Conservation (phyloP, 2,888 invertebrate genomes). For the Volucella inflata region DNA sequence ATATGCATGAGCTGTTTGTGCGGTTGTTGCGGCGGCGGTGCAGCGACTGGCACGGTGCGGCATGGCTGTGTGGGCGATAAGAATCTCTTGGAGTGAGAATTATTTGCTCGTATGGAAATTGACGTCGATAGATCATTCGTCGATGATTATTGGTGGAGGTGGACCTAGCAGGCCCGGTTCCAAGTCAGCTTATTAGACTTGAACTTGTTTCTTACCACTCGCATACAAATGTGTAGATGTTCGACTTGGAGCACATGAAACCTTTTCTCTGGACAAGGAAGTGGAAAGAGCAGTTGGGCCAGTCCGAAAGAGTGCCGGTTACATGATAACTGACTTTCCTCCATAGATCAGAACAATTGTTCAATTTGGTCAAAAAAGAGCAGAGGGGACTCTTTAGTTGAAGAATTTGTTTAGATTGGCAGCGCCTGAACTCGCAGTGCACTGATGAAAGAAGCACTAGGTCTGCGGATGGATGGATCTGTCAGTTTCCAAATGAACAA, state of each 20-base stretch:
- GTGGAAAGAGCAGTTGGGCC: slow-evolving; percentile 2
- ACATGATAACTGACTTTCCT: slow-evolving; percentile 64
- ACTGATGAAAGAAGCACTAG: slow-evolving; percentile 44
- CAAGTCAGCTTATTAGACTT: slow-evolving; percentile 72
- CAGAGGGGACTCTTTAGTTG: not conserved
- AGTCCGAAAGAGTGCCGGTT: slow-evolving; percentile 48
- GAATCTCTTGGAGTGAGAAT: slow-evolving; percentile 73
- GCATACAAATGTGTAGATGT: slow-evolving; percentile 16
- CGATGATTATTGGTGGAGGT: slow-evolving; percentile 68
- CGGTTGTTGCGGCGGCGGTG: not conserved
- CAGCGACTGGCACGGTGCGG: slow-evolving; percentile 1
- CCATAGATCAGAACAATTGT: slow-evolving; percentile 65
- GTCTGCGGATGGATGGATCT: slow-evolving; percentile 50
- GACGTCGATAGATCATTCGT: slow-evolving; percentile 75
- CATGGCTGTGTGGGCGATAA: slow-evolving; percentile 75
- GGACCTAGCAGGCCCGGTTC: slow-evolving; percentile 26
- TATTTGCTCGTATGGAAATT: slow-evolving; percentile 75
- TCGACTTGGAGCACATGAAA: slow-evolving; percentile 5
- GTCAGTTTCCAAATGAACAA: slow-evolving; percentile 69
- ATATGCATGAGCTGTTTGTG: slow-evolving; percentile 39
- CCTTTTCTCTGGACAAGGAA: slow-evolving; percentile 24
- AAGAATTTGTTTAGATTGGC: slow-evolving; percentile 67
- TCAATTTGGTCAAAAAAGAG: slow-evolving; percentile 36
- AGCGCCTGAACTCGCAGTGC: slow-evolving; percentile 63
- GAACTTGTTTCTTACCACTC: slow-evolving; percentile 67